These are phyloP conservation scores for Clostera curtula DNA, from an alignment of 2,888 invertebrate genomes.

Conservation along the genomic window DNA sequence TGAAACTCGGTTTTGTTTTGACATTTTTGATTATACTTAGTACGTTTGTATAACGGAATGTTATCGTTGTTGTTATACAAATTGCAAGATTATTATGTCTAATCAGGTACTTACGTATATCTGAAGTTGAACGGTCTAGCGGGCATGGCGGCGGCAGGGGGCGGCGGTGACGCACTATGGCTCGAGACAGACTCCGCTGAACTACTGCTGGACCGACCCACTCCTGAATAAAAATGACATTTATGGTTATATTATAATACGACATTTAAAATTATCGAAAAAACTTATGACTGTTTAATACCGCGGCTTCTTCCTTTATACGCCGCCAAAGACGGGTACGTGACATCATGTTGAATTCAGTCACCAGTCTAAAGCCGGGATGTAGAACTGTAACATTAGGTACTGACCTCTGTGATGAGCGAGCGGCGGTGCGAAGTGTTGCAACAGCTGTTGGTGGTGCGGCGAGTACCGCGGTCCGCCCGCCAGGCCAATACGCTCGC, in stretches of 20 bases:
- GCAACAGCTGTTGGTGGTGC: slow-evolving; percentile 58
- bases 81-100: too few relatives aligned
- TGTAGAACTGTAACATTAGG: neutral
- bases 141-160: slow-evolving; percentile 21
- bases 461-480: slow-evolving; percentile 45
- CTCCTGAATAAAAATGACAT: too few relatives aligned
- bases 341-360: too few relatives aligned
- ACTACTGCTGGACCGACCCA: slow-evolving; percentile 74
- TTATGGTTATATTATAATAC: too few relatives aligned
- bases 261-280: too few relatives aligned
- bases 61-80: too few relatives aligned
- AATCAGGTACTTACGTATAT: slow-evolving; percentile 12
- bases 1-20: too few relatives aligned
- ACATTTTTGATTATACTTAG: too few relatives aligned
- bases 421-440: slow-evolving; percentile 77
- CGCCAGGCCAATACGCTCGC: slow-evolving; percentile 4
- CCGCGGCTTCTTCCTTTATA: too few relatives aligned
- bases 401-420: slow-evolving; percentile 23
- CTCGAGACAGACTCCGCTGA: slow-evolving; percentile 88
- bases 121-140: slow-evolving; percentile 5
- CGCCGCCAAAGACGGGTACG: too few relatives aligned
- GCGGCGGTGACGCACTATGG: slow-evolving; percentile 61
- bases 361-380: neutral
- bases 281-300: too few relatives aligned
- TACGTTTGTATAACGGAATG: too few relatives aligned